Conservation (phyloP, 1,140 invertebrate genomes). For the Drosophila kurseongensis region DNA sequence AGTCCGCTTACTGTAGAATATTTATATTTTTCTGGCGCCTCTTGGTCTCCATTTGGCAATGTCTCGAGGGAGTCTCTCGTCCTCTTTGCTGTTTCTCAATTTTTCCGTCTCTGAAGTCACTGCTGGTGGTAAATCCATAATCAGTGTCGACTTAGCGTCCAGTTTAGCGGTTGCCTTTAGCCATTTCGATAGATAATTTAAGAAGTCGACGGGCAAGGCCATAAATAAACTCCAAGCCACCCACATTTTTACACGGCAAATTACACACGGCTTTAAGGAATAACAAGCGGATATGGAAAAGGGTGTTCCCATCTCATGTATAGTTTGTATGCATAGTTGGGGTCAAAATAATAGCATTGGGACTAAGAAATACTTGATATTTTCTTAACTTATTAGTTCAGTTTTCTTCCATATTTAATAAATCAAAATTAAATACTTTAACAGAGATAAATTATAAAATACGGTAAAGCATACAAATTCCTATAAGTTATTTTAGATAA, state of each 20-base stretch:
- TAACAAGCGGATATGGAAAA: constrained; percentile 13
- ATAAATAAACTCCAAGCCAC: constrained; percentile 67
- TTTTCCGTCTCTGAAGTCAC: constrained; percentile 7
- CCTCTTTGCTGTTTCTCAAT: background rate
- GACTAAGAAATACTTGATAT: background rate
- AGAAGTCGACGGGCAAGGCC: constrained; percentile 33
- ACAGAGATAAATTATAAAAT: no score
- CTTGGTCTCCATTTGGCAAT: constrained; percentile 27
- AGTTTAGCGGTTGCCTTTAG: constrained; percentile 33
- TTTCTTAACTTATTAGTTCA: no score
- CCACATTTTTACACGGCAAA: constrained; percentile 65
- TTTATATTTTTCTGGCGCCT: constrained; percentile 22
- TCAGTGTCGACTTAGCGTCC: constrained; percentile 51
- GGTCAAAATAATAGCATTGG: background rate
- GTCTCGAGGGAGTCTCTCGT: constrained; percentile 3
- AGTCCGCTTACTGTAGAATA: constrained; percentile 12
- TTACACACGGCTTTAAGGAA: constrained; percentile 65
- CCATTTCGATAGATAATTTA: constrained; percentile 52
- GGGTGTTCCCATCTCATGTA: background rate
- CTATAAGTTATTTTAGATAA: no score
- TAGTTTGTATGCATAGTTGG: background rate
- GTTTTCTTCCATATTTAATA: no score
- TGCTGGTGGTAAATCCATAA: constrained; percentile 35
- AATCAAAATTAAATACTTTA: no score
- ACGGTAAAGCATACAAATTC: no score